phyloP scores from a whole-genome alignment of 2,113 vertebrate genomes.

The Chaenogobius annularis region DNA sequence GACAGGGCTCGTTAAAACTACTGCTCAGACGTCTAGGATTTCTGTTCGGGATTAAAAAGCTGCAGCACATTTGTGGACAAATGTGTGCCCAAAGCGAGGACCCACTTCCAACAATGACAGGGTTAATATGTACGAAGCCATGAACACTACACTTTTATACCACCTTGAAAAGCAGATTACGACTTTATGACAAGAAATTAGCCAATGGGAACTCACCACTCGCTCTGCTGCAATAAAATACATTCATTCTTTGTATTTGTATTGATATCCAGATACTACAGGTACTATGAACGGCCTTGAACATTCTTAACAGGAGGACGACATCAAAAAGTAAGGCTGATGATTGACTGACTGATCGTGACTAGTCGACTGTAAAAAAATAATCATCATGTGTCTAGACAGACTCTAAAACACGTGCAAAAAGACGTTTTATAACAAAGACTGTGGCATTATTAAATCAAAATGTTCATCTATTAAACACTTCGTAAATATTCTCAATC shows the following conservation, averaged over 20 bases:
- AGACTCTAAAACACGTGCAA: too few species aligned
- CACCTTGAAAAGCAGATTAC: not conserved
- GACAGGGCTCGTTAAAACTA: constrained; percentile 56
- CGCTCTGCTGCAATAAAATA: not conserved
- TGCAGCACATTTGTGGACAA: constrained; percentile 19
- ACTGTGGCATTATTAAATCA: too few species aligned
- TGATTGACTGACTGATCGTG: too few species aligned
- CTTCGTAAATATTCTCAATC: too few species aligned
- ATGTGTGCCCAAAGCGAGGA: constrained; percentile 18
- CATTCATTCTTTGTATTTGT: not conserved
- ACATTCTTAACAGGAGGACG: too few species aligned
- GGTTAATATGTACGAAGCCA: constrained; percentile 40
- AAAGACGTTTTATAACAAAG: too few species aligned
- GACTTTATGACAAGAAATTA: not conserved
- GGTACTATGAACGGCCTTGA: too few species aligned
- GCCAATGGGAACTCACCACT: constrained; percentile 14
- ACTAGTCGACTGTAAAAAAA: too few species aligned
- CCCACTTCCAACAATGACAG: constrained; percentile 31
- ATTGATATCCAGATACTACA: not conserved
- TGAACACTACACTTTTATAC: not conserved
- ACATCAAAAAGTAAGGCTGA: too few species aligned
- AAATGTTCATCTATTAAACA: too few species aligned
- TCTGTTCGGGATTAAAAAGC: constrained; percentile 21
- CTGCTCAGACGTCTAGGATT: constrained; percentile 8
- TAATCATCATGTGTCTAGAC: too few species aligned